A percentile compares a stretch with the other conserved stretches of the same genome.
These are phyloP conservation scores for Trissoscelio sp. DNA, from an alignment of 2,888 invertebrate species.

Conservation along the genomic window DNA sequence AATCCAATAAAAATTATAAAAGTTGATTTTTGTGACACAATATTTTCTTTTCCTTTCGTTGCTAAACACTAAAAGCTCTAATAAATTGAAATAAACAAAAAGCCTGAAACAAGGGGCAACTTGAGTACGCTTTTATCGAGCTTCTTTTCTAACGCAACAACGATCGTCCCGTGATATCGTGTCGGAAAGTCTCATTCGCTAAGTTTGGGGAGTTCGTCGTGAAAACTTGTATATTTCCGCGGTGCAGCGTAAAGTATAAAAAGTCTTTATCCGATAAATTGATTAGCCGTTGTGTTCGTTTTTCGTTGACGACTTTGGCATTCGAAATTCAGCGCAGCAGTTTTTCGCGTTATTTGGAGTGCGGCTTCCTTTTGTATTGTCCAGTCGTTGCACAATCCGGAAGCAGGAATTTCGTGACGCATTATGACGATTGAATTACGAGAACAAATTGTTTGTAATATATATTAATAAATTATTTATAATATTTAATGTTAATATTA, in stretches of 20 bases:
- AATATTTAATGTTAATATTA: too few species aligned
- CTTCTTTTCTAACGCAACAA: slow-evolving; percentile 20
- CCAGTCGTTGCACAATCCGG: slow-evolving; percentile 32
- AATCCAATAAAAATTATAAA: background rate
- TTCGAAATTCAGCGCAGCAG: slow-evolving; percentile 18
- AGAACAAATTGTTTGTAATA: slow-evolving; percentile 7
- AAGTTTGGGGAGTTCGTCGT: slow-evolving; percentile 23
- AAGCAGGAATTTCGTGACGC: slow-evolving; percentile 41
- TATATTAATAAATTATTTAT: too few species aligned
- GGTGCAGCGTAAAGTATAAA: slow-evolving; percentile 21
- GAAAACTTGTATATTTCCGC: slow-evolving; percentile 42
- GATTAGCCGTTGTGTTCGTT: slow-evolving; percentile 49
- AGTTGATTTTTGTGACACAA: slow-evolving; percentile 10
- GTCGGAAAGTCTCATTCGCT: slow-evolving; percentile 31
- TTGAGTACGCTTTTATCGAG: slow-evolving; percentile 37
- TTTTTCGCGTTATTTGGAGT: slow-evolving; percentile 56
- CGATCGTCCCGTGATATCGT: slow-evolving; percentile 38
- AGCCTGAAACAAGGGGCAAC: slow-evolving; percentile 16
- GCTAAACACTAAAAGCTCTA: slow-evolving; percentile 39
- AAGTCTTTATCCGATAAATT: slow-evolving; percentile 50
- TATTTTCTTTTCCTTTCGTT: background rate
- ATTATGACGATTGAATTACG: slow-evolving; percentile 42
- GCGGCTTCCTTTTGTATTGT: slow-evolving; percentile 52
- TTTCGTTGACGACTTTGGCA: slow-evolving; percentile 35
- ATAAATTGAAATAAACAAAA: slow-evolving; percentile 55